Conservation (phyloP, 2,113 vertebrate species). For the Ameiurus melas region DNA sequence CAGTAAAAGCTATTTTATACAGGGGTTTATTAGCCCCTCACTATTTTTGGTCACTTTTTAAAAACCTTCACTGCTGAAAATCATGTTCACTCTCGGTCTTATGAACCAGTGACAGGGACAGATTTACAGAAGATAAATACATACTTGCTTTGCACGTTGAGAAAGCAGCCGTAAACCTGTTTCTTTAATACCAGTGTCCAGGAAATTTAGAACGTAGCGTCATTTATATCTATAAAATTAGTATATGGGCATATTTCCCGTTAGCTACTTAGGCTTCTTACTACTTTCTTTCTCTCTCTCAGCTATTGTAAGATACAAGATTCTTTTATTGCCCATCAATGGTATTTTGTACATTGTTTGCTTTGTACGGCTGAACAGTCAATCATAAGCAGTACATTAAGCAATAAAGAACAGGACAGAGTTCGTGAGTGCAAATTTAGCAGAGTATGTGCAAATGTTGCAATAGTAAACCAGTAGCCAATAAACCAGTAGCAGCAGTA, state of each 20-base stretch:
- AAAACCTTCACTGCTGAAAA: slow-evolving; percentile 59
- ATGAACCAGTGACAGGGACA: slow-evolving; percentile 55
- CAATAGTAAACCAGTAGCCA: neutral
- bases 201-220: slow-evolving; percentile 57
- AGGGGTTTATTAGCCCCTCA: slow-evolving; percentile 61
- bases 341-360: neutral
- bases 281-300: slow-evolving; percentile 17
- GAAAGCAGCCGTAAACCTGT: slow-evolving; percentile 52
- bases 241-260: slow-evolving; percentile 56
- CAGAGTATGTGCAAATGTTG: neutral
- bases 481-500: neutral
- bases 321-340: neutral
- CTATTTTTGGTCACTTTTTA: slow-evolving; percentile 63
- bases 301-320: slow-evolving; percentile 36
- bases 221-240: slow-evolving; percentile 66
- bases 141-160: slow-evolving; percentile 51
- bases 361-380: neutral
- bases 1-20: slow-evolving; percentile 65
- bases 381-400: neutral
- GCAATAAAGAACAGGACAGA: neutral
- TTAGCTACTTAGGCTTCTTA: slow-evolving; percentile 51
- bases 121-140: slow-evolving; percentile 52
- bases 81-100: slow-evolving; percentile 54
- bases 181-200: slow-evolving; percentile 48
- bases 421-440: too few species aligned